phyloP scores from a whole-genome alignment of 2,797 vertebrate species.

The Phyllotis vaccarum region DNA sequence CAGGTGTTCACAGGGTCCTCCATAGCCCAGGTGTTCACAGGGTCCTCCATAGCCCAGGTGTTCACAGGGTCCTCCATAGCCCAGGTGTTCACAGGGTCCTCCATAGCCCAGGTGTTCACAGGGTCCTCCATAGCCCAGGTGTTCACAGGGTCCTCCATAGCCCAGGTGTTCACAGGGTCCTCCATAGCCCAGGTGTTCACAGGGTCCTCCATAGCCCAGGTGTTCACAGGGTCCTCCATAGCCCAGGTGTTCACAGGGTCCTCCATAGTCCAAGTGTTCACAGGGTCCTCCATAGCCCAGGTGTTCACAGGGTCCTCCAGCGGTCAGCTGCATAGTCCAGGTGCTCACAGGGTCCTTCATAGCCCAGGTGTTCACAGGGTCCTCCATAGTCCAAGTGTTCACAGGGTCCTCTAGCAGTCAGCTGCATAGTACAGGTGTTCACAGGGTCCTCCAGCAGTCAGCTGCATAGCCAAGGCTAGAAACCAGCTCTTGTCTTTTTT shows the following conservation, averaged over 20 bases:
- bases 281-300: not conserved
- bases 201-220: not conserved
- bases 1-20: not conserved
- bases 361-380: not conserved
- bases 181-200: too few species aligned
- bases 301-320: too few species aligned
- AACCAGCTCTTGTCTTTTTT: not conserved
- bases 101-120: too few species aligned
- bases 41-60: too few species aligned
- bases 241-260: too few species aligned
- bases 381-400: too few species aligned
- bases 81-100: too few species aligned
- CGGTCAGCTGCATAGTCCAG: not conserved
- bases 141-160: not conserved
- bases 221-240: not conserved
- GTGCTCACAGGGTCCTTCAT: not conserved
- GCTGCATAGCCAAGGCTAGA: rapidly evolving
- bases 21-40: too few species aligned
- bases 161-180: too few species aligned
- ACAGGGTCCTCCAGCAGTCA: not conserved
- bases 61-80: too few species aligned
- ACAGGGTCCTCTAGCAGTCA: not conserved
- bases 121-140: too few species aligned
- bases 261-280: not conserved
- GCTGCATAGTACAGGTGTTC: not conserved